Base-by-base conservation (phyloP, 2,113 vertebrate genomes). In the Recurvirostra avosetta region DNA sequence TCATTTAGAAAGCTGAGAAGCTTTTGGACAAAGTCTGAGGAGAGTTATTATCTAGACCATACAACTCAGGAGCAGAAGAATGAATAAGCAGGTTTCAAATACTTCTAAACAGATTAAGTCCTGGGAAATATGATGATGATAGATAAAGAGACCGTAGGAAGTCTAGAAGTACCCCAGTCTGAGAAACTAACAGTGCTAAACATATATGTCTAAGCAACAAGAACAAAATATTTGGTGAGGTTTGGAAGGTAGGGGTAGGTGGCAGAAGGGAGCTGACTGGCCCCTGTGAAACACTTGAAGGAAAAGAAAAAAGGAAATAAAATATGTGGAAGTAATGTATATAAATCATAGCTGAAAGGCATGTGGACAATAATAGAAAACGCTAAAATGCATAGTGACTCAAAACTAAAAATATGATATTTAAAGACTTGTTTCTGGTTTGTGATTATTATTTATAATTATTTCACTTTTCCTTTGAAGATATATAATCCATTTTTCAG, bases 191-290 rank as follows among this genome's bases (percentile, higher is more conserved):
- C 1, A 2, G 6, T 40, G 12, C 15, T 58, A 38, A 52, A 49
- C 12, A n/a, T 23, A 4, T 21, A 36, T 26, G 12, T 50, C 27
- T 50, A 58, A 88, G 29, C 10, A 88, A 76, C 3, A 75, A 63
- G 25, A 78, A 34, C 8, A 56, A 80, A 81, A 43, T 2, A 25
- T 53, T 49, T 74, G 1, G 10, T 47, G 25, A 5, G 5, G 6
- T 40, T 87, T 55, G 27, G 18, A 67, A 9, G 1, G 26, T 66
- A 4, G 7, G 6, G 3, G 3, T 85, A 29, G 2, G 2, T 3
- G 2, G 3, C n/a, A 5, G 4, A 74, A 63, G 12, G 27, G 5
- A 7, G 4, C 1, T 59, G 15, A 77, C 15, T n/a, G 1, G 30
- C 12, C 40, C 10, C 47, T 88, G n/a, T 52, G 58, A 73, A 88